Evolutionary conservation across 2,113 vertebrate species (phyloP).

Genomic region (Nematolebias whitei): DNA sequence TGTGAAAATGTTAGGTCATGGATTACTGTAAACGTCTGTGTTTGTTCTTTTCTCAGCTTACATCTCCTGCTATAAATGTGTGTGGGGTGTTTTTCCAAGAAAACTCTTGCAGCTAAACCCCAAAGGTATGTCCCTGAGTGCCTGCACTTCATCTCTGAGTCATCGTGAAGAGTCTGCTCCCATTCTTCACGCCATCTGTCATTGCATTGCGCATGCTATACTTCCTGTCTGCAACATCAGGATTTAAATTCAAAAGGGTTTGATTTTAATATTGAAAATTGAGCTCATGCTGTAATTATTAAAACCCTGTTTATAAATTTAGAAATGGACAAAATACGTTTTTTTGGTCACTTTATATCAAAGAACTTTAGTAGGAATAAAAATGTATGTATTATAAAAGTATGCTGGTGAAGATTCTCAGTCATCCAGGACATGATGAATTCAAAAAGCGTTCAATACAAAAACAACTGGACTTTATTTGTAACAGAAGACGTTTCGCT

Average conservation of each 20-base stretch:
- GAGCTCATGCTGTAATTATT: too few species aligned
- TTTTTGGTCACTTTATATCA: too few species aligned
- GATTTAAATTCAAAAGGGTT: neutral
- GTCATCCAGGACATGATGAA: too few species aligned
- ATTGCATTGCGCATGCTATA: slow-evolving; percentile 11
- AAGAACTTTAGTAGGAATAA: too few species aligned
- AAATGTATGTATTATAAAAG: too few species aligned
- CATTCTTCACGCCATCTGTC: slow-evolving; percentile 25
- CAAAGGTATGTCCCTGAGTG: slow-evolving; percentile 19
- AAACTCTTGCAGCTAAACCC: slow-evolving; percentile 28
- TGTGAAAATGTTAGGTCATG: neutral
- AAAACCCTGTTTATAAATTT: too few species aligned
- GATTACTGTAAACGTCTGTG: neutral
- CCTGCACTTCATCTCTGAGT: slow-evolving; percentile 37
- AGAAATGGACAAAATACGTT: too few species aligned
- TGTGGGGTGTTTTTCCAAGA: neutral
- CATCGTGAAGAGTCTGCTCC: slow-evolving; percentile 27
- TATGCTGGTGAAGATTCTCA: too few species aligned
- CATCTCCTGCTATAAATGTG: neutral
- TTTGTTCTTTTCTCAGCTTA: slow-evolving; percentile 6
- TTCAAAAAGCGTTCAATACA: too few species aligned
- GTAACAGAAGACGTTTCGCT: too few species aligned
- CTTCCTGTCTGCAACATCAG: neutral
- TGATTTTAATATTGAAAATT: neutral
- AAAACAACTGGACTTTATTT: too few species aligned